A percentile compares a stretch with the other conserved stretches of the same genome.
Conservation (phyloP, 2,113 vertebrate species). For the Naja naja region DNA sequence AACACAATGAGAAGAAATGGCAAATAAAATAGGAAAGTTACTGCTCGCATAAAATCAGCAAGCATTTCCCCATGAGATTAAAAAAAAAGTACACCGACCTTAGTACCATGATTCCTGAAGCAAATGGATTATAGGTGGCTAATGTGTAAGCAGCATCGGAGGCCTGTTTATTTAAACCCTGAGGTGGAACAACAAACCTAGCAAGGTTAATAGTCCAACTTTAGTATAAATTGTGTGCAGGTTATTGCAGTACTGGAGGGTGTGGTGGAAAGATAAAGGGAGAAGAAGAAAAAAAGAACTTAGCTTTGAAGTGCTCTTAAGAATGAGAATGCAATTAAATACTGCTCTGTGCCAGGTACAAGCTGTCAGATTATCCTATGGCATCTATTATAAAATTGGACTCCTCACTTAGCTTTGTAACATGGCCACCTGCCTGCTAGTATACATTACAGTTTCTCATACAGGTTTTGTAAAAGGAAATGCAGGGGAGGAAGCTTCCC, state of each 20-base stretch:
- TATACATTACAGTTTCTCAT: background rate
- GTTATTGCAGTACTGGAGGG: background rate
- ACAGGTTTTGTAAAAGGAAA: background rate
- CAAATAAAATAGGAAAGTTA: background rate
- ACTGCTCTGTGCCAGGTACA: background rate
- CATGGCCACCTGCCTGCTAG: background rate
- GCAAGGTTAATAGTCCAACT: background rate
- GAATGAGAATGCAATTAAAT: background rate
- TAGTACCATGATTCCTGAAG: background rate
- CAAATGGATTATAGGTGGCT: background rate
- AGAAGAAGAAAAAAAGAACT: background rate
- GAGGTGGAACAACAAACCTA: background rate
- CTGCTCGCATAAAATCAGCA: background rate
- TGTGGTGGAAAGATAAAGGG: background rate
- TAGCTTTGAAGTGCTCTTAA: slow-evolving; percentile 27
- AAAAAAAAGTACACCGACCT: background rate
- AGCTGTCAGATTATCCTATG: background rate
- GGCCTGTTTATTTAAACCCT: background rate
- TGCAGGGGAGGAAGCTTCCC: background rate
- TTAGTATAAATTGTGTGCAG: background rate
- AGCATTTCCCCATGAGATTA: background rate
- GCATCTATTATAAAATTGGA: background rate
- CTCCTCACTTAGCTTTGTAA: background rate
- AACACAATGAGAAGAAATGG: background rate
- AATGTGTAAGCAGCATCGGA: background rate